phyloP scores from a whole-genome alignment of 2,797 vertebrate species.

The Sternotherus odoratus region DNA sequence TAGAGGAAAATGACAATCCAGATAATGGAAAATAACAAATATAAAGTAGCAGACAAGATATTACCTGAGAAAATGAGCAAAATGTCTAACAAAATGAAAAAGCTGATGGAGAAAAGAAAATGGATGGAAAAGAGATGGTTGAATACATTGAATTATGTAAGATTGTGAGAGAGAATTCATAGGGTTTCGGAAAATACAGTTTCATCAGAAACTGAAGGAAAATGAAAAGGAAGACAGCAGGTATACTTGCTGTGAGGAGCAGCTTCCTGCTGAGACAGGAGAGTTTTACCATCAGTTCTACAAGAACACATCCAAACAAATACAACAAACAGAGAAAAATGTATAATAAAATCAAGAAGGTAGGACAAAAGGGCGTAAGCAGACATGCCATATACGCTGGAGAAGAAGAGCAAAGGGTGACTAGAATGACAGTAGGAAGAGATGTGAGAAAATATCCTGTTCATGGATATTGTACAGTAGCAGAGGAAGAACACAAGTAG shows the following conservation, averaged over 20 bases:
- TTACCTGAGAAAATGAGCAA: constrained; percentile 71
- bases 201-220: constrained; percentile 79
- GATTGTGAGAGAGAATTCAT: constrained; percentile 60
- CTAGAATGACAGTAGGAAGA: constrained; percentile 44
- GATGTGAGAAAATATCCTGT: constrained; percentile 55
- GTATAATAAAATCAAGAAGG: constrained; percentile 70
- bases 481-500: constrained; percentile 60
- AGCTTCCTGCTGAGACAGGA: constrained; percentile 78
- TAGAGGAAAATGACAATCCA: constrained; percentile 11
- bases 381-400: constrained; percentile 17
- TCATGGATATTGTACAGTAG: constrained; percentile 44
- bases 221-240: constrained; percentile 79
- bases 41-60: constrained; percentile 62
- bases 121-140: constrained; percentile 51
- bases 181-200: constrained; percentile 76
- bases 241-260: constrained; percentile 77
- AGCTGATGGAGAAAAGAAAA: constrained; percentile 33
- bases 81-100: constrained; percentile 70
- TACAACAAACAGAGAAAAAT: constrained; percentile 76
- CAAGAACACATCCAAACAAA: constrained; percentile 76
- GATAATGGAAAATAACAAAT: constrained; percentile 19
- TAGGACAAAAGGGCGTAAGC: constrained; percentile 60
- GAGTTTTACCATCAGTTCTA: constrained; percentile 72
- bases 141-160: constrained; percentile 70
- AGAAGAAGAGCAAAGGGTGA: constrained; percentile 65